Evolutionary conservation across 1,140 invertebrate species (phyloP), one percentile per base, ranked within the genome.

Genomic region (Kradibia gibbosae): DNA sequence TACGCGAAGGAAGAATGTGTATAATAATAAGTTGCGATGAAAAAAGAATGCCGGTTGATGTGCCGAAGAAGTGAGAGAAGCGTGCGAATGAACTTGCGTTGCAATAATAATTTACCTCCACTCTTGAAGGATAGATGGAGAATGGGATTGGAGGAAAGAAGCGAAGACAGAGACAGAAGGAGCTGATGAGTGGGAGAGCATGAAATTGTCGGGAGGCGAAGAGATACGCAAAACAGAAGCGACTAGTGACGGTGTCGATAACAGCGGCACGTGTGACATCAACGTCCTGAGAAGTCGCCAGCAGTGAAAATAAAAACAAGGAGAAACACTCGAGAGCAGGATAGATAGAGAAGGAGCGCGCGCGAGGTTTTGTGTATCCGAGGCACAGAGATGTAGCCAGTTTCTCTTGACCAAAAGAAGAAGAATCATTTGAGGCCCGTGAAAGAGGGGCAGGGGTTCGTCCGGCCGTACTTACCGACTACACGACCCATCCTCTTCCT

Each of bases 201-300:
- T 7, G n/a, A 7, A 25, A 25, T 25, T 3, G 4, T 1, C 1
- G 55, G 55, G 22, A 5, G n/a, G 55, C 55, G 55, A 15, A 25
- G n/a, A 1, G 4, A 28, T 5, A 25, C 5, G n/a, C 1, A 3
- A 57, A 57, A 25, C 22, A 25, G n/a, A 57, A 57, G 55, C 22
- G 15, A 20, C 15, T 5, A n/a, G 22, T 2, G 34, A 25, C 67
- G 39, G 20, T 1, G 22, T 17, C 39, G 67, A 71, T 71, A 71
- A 71, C 67, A 71, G 36, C 31, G 67, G 39, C 67, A 17, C 67
- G 67, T 71, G 67, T 22, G 67, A 71, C 67, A 36, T 39, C 65
- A 13, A 11, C 65, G 11, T n/a, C 11, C 25, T 31, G n/a, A n/a
- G 25, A 20, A 53, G 3, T 53, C 50, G 50, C 50, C 50, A 53